Conservation (phyloP, 1,140 invertebrate genomes). For the Sogatella furcifera region DNA sequence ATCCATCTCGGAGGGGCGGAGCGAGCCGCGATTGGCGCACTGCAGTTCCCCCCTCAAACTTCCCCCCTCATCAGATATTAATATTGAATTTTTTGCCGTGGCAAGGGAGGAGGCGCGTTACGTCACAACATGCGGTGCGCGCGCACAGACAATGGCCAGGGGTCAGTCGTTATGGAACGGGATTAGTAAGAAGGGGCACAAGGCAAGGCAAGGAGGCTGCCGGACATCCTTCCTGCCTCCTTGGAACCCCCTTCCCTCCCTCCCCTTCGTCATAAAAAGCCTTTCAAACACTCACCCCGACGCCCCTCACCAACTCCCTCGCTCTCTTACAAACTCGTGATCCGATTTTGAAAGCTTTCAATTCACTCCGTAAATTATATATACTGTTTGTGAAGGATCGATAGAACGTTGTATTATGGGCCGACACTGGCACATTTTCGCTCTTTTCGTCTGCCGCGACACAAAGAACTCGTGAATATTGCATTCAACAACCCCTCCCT, state of each 20-base stretch:
- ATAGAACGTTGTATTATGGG: not conserved
- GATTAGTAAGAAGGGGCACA: slow-evolving; percentile 1
- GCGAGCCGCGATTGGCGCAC: slow-evolving; percentile 9
- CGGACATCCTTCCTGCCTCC: not conserved
- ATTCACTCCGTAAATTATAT: slow-evolving; percentile 1
- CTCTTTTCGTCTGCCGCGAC: too few species aligned
- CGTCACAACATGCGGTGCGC: slow-evolving; percentile 1
- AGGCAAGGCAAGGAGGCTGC: not conserved
- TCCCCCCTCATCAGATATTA: slow-evolving; percentile 23
- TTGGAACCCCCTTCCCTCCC: not conserved
- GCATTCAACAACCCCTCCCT: too few species aligned
- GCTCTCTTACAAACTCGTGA: not conserved
- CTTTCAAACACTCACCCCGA: not conserved
- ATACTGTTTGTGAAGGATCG: slow-evolving; percentile 4
- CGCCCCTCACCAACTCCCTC: not conserved
- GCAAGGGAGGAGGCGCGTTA: not conserved
- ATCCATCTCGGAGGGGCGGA: slow-evolving; percentile 11
- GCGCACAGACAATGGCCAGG: slow-evolving; percentile 5
- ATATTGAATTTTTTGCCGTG: slow-evolving; percentile 24
- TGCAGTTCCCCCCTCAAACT: slow-evolving; percentile 15
- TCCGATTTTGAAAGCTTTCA: slow-evolving; percentile 4
- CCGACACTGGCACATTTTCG: too few species aligned
- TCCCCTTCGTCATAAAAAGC: not conserved
- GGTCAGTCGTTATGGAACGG: slow-evolving; percentile 10
- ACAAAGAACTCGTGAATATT: too few species aligned